These are phyloP conservation scores for Hippocampus kuda DNA, from an alignment of 2,797 vertebrate genomes.

Conservation along the genomic window DNA sequence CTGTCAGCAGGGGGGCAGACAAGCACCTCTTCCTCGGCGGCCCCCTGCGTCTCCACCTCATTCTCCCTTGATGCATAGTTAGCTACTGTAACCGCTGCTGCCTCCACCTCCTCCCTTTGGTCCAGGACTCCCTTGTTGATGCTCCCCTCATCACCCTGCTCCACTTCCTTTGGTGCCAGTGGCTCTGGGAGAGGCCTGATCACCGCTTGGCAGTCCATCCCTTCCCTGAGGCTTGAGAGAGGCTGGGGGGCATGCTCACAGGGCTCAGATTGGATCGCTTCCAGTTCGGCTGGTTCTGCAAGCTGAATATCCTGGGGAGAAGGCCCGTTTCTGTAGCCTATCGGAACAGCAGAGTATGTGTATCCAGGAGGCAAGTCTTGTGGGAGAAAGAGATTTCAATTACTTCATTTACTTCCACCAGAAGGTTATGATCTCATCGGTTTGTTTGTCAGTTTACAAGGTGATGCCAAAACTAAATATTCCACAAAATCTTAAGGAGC, in stretches of 20 bases:
- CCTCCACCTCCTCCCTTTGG: slow-evolving; percentile 44
- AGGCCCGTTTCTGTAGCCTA: slow-evolving; percentile 73
- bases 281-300: slow-evolving; percentile 75
- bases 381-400: neutral
- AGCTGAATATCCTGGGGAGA: slow-evolving; percentile 68
- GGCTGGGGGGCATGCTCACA: slow-evolving; percentile 74
- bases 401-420: neutral
- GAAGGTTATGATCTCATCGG: neutral
- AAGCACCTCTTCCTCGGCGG: slow-evolving; percentile 51
- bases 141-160: slow-evolving; percentile 38
- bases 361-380: slow-evolving; percentile 82
- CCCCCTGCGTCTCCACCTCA: slow-evolving; percentile 34
- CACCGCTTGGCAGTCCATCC: slow-evolving; percentile 56
- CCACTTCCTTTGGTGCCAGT: slow-evolving; percentile 48
- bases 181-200: slow-evolving; percentile 55
- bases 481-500: neutral
- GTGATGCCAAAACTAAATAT: neutral
- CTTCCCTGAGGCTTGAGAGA: slow-evolving; percentile 66
- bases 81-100: slow-evolving; percentile 30
- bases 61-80: slow-evolving; percentile 52
- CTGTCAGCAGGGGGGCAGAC: slow-evolving; percentile 53
- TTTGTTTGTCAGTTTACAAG: neutral
- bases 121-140: slow-evolving; percentile 35
- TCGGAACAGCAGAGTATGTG: slow-evolving; percentile 66
- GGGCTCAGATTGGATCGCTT: slow-evolving; percentile 78